Percentiles rank a stretch among this genome's conserved stretches.
phyloP scores from a whole-genome alignment of 2,113 vertebrate species.

The Chitala chitala region DNA sequence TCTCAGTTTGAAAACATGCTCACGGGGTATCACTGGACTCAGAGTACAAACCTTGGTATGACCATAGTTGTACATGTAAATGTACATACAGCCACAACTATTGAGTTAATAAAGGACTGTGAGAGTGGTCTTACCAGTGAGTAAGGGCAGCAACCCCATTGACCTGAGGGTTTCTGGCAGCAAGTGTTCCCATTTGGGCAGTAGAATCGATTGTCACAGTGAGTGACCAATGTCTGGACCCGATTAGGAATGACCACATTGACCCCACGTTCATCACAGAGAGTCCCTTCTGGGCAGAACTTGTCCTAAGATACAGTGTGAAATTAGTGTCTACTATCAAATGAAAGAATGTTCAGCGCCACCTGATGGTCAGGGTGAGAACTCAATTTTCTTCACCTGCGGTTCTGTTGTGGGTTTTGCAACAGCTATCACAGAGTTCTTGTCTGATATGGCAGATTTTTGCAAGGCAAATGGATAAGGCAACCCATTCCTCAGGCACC shows the following conservation, averaged over 20 bases:
- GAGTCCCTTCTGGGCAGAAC: slow-evolving; percentile 49
- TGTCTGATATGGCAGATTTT: background rate
- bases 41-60: background rate
- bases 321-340: background rate
- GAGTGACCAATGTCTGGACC: slow-evolving; percentile 31
- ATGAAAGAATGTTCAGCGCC: background rate
- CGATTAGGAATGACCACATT: background rate
- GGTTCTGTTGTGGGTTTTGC: too few species aligned
- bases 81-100: background rate
- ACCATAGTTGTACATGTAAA: background rate
- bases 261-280: slow-evolving; percentile 40
- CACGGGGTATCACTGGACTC: background rate
- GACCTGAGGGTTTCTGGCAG: slow-evolving; percentile 40
- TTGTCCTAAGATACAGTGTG: slow-evolving; percentile 33
- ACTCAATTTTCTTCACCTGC: too few species aligned
- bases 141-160: slow-evolving; percentile 62
- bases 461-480: background rate
- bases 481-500: background rate
- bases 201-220: slow-evolving; percentile 49
- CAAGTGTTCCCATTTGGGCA: slow-evolving; percentile 47
- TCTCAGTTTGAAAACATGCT: background rate
- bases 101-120: background rate
- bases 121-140: slow-evolving; percentile 43
- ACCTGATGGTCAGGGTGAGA: background rate
- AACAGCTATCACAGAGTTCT: too few species aligned